These are phyloP conservation scores for Agonopterix arenella DNA, from an alignment of 2,888 invertebrate species.

Conservation along the genomic window DNA sequence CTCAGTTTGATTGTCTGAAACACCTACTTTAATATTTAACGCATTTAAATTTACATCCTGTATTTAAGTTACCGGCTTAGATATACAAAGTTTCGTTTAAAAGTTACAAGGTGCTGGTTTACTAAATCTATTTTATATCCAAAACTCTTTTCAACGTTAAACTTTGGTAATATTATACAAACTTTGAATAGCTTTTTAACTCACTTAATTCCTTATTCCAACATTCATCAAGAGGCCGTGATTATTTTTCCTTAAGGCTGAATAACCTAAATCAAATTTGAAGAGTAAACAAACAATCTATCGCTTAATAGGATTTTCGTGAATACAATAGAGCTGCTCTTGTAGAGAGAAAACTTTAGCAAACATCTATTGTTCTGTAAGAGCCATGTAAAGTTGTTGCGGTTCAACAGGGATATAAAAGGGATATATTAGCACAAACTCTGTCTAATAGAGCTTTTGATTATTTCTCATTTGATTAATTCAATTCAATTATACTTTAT, in stretches of 20 bases:
- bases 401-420: neutral
- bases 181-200: slow-evolving; percentile 33
- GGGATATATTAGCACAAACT: too few species aligned
- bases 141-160: slow-evolving; percentile 23
- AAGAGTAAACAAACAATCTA: slow-evolving; percentile 14
- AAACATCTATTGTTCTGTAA: slow-evolving; percentile 1
- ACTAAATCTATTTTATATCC: slow-evolving; percentile 21
- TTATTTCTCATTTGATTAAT: too few species aligned
- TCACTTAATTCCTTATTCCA: slow-evolving; percentile 9
- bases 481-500: too few species aligned
- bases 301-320: slow-evolving; percentile 5
- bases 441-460: too few species aligned
- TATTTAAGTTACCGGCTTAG: too few species aligned
- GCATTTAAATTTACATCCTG: too few species aligned
- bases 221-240: slow-evolving; percentile 16
- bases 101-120: neutral
- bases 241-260: slow-evolving; percentile 26
- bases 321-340: slow-evolving; percentile 1
- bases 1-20: too few species aligned
- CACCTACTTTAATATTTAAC: too few species aligned
- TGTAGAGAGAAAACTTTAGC: neutral
- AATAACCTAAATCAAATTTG: slow-evolving; percentile 16
- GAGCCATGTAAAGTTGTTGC: neutral
- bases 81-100: too few species aligned
- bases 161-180: slow-evolving; percentile 28